Conservation (phyloP, 2,888 invertebrate genomes). For the Clivina fossor region DNA sequence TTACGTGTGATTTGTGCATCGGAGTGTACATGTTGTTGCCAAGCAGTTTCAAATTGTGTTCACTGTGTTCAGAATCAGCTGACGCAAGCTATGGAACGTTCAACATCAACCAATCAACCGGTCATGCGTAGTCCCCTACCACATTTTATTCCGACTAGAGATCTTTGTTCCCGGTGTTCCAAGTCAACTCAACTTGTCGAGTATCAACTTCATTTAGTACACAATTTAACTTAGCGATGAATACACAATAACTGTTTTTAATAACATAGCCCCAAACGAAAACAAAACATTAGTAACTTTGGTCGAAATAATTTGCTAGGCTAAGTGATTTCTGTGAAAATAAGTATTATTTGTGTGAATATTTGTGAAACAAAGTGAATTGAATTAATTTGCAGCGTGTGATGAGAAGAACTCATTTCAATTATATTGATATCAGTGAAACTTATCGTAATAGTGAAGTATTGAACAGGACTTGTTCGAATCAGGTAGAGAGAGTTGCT, state of each 20-base stretch:
- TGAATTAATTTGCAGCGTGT: slow-evolving; percentile 20
- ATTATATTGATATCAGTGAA: slow-evolving; percentile 31
- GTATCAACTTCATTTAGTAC: too few species aligned
- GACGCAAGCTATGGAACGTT: slow-evolving; percentile 45
- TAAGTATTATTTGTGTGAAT: not conserved
- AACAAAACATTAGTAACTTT: too few species aligned
- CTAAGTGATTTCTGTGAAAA: not conserved
- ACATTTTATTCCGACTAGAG: slow-evolving; percentile 22
- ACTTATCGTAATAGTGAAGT: slow-evolving; percentile 20
- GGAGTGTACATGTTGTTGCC: slow-evolving; percentile 40
- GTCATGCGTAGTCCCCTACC: not conserved
- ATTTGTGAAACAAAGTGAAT: slow-evolving; percentile 12
- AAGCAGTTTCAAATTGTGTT: too few species aligned
- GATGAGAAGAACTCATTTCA: slow-evolving; percentile 26
- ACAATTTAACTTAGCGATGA: too few species aligned
- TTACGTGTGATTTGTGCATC: not conserved
- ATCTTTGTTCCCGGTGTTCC: slow-evolving; percentile 17
- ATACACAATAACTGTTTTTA: too few species aligned
- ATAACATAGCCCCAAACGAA: too few species aligned
- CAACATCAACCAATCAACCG: slow-evolving; percentile 44
- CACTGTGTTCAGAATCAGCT: slow-evolving; percentile 42
- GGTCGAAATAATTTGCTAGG: not conserved
- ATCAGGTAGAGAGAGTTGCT: slow-evolving; percentile 18
- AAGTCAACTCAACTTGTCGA: not conserved
- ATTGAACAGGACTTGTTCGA: slow-evolving; percentile 15